These are phyloP conservation scores for Paracanthobrama guichenoti DNA, from an alignment of 2,113 vertebrate genomes.

Conservation along the genomic window DNA sequence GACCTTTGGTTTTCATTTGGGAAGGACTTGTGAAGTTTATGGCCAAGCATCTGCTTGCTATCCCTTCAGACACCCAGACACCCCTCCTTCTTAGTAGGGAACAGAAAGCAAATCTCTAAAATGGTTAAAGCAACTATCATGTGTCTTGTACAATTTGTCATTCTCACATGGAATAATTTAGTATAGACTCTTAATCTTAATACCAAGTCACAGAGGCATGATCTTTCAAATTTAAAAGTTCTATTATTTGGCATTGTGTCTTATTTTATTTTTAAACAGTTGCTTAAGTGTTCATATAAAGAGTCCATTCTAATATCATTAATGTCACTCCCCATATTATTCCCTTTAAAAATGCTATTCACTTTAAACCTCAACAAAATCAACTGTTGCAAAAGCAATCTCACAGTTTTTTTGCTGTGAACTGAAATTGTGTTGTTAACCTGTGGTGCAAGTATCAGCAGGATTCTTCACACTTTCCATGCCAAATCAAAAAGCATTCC, in stretches of 20 bases:
- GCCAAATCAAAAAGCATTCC: constrained; percentile 30
- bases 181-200: too few relatives aligned
- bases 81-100: neutral
- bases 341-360: neutral
- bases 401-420: neutral
- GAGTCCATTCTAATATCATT: neutral
- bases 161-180: constrained; percentile 1
- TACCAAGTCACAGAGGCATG: neutral
- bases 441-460: constrained; percentile 15
- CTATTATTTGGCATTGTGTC: neutral
- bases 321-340: neutral
- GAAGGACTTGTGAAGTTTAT: constrained; percentile 45
- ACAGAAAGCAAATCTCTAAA: constrained; percentile 26
- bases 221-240: neutral
- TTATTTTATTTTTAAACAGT: neutral
- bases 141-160: constrained; percentile 49
- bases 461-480: constrained; percentile 43
- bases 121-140: constrained; percentile 41
- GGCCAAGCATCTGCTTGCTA: constrained; percentile 27
- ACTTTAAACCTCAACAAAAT: neutral
- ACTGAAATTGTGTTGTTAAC: constrained; percentile 26
- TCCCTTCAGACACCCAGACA: neutral
- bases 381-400: neutral
- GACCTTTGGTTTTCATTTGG: constrained; percentile 47
- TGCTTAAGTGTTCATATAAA: neutral